Evolutionary conservation across 2,888 invertebrate genomes (phyloP), one percentile per base, ranked within the genome.

Genomic region (Lottia gigantea): DNA sequence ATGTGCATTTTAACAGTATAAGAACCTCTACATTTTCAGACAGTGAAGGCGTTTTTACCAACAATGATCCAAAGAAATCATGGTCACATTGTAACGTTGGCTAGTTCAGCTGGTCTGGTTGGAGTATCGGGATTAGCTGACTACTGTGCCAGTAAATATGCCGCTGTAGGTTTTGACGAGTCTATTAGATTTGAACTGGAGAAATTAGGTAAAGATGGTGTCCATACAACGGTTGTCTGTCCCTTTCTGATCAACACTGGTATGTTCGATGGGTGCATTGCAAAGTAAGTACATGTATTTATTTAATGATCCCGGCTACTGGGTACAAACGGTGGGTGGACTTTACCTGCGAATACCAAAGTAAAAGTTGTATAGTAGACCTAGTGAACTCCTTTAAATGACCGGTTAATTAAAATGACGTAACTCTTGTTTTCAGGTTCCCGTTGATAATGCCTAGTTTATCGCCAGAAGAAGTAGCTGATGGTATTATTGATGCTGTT

Each of bases 221-320:
- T 98, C 31, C 91, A 94, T 79, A 95, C 96, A 0, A 96, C 97
- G 0, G 93, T 94, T 49, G 93, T 98, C 78, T 97, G 97, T 87
- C 98, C 98, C 0, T 97, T 94, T 90, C 97, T 95, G 88, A 96
- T 98, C 79, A 95, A 96, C 88, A 98, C 98, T 2, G 98, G 97
- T 83, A 97, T 98, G 97, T 98, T 98, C 87, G 94, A 94, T 72
- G 94, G 96, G 79, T 95, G 95, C 46, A 91, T 93, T 82, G 93
- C 95, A 26, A 93, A 93, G 93, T 84, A 66, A 64, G 69, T 61
- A 15, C n/a, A n/a, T n/a, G n/a, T n/a, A n/a, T n/a, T n/a, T n/a
- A n/a, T n/a, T n/a, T n/a, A n/a, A n/a, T n/a, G n/a, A n/a, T n/a
- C n/a, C n/a, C n/a, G n/a, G n/a, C n/a, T n/a, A n/a, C n/a, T n/a